Conservation (phyloP, 1,140 invertebrate species). For the Epicauta chinensis region DNA sequence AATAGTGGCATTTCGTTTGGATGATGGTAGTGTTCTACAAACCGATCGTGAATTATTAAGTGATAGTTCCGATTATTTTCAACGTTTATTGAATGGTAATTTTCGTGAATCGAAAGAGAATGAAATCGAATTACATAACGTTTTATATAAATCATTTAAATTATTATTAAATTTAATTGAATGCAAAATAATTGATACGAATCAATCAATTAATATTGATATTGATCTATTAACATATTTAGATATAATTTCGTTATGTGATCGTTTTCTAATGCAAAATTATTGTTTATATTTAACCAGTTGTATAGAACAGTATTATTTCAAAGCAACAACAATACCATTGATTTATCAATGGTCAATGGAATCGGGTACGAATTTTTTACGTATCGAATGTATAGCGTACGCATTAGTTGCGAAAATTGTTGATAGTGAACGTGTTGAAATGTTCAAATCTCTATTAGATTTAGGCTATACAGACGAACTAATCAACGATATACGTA, state of each 20-base stretch:
- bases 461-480: slow-evolving; percentile 32
- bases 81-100: slow-evolving; percentile 56
- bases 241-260: slow-evolving; percentile 59
- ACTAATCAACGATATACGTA: slow-evolving; percentile 34
- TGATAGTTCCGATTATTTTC: slow-evolving; percentile 57
- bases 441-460: slow-evolving; percentile 35
- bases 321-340: slow-evolving; percentile 44
- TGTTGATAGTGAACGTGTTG: slow-evolving; percentile 38
- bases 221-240: slow-evolving; percentile 50
- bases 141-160: slow-evolving; percentile 49
- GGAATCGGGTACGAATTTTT: slow-evolving; percentile 49
- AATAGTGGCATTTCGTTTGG: slow-evolving; percentile 47
- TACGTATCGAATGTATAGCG: slow-evolving; percentile 50
- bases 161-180: slow-evolving; percentile 49
- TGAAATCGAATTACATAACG: slow-evolving; percentile 49
- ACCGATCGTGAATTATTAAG: slow-evolving; percentile 55
- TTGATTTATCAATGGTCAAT: slow-evolving; percentile 52
- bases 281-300: slow-evolving; percentile 49
- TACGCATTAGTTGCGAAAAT: slow-evolving; percentile 48
- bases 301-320: slow-evolving; percentile 47
- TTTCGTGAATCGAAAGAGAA: slow-evolving; percentile 59
- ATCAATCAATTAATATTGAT: slow-evolving; percentile 41
- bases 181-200: slow-evolving; percentile 41
- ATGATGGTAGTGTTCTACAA: slow-evolving; percentile 54
- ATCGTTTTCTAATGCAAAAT: slow-evolving; percentile 57